These are phyloP conservation scores for Ictalurus furcatus DNA, from an alignment of 2,113 vertebrate genomes.

Conservation along the genomic window DNA sequence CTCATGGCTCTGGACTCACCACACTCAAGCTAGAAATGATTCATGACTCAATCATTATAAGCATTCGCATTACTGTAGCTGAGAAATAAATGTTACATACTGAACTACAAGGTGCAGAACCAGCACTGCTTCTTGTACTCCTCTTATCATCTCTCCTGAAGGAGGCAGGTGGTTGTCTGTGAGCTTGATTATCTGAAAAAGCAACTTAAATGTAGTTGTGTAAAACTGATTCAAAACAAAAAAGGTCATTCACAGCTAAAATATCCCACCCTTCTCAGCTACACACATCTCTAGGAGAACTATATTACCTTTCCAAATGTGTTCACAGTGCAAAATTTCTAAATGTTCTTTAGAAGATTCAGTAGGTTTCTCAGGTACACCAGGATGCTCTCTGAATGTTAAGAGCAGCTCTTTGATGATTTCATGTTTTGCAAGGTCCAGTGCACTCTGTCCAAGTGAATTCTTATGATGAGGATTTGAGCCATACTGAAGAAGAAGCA, in stretches of 20 bases:
- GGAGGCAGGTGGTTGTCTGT: neutral
- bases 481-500: constrained; percentile 77
- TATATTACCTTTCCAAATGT: constrained; percentile 42
- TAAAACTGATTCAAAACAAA: neutral
- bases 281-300: neutral
- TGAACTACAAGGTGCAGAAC: neutral
- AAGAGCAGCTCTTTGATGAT: constrained; percentile 74
- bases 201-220: neutral
- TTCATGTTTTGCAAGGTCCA: constrained; percentile 67
- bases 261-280: neutral
- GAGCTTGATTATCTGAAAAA: constrained; percentile 13
- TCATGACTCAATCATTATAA: neutral
- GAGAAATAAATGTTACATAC: constrained; percentile 6
- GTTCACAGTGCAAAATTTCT: constrained; percentile 10
- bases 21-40: constrained; percentile 26
- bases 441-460: constrained; percentile 66
- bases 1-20: constrained; percentile 56
- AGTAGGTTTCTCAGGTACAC: neutral
- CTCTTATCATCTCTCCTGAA: neutral
- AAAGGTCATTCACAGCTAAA: neutral
- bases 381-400: constrained; percentile 41
- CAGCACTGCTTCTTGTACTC: neutral
- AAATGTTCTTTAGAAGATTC: constrained; percentile 25
- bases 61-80: neutral
- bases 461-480: constrained; percentile 71